Conservation (phyloP, 2,888 invertebrate species). For the Nomada lathburiana region DNA sequence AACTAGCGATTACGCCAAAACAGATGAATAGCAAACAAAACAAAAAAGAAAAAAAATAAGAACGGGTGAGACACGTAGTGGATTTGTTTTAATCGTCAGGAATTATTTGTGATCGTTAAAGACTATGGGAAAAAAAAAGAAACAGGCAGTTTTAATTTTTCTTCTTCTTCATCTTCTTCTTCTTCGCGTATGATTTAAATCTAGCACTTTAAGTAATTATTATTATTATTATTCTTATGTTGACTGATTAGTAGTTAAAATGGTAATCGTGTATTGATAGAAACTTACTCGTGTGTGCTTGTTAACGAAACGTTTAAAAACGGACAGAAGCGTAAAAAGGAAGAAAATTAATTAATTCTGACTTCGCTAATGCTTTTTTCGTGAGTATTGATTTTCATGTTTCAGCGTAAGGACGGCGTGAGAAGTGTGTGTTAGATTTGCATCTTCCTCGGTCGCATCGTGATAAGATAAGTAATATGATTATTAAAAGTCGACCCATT, state of each 20-base stretch:
- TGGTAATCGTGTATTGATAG: conserved; percentile 28
- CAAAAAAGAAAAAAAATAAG: neutral
- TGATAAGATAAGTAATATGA: conserved; percentile 59
- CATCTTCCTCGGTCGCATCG: conserved; percentile 67
- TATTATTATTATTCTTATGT: conserved; percentile 38
- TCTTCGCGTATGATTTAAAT: conserved; percentile 42
- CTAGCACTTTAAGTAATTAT: conserved; percentile 49
- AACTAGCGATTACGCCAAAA: conserved; percentile 45
- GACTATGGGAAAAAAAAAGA: conserved; percentile 29
- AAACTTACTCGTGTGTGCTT: conserved; percentile 47
- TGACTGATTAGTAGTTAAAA: conserved; percentile 60
- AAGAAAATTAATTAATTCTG: conserved; percentile 7
- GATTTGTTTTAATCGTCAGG: conserved; percentile 34
- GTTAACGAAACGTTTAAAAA: conserved; percentile 32
- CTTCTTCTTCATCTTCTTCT: conserved; percentile 22
- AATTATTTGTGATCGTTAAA: conserved; percentile 48
- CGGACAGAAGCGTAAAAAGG: neutral
- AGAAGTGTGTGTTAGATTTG: conserved; percentile 66
- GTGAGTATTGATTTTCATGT: conserved; percentile 60
- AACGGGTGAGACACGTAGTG: conserved; percentile 29
- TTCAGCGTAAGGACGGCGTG: conserved; percentile 71
- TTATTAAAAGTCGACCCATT: conserved; percentile 13
- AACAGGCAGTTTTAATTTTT: conserved; percentile 23
- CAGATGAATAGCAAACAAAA: conserved; percentile 28
- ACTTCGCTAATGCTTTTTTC: conserved; percentile 49